Conservation (phyloP, 2,888 invertebrate species). For the Mylabris sibirica region DNA sequence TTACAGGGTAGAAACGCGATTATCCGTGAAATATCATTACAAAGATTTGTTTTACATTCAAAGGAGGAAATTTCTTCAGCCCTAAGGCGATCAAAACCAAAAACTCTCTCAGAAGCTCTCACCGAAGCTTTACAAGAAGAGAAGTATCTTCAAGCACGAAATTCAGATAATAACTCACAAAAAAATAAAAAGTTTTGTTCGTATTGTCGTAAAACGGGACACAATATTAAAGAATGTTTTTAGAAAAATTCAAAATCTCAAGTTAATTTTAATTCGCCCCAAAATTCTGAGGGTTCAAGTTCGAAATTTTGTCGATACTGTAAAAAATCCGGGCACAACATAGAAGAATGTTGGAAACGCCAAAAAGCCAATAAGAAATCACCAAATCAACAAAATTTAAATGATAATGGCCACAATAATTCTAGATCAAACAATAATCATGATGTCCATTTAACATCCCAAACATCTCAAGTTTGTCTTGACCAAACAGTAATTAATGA, state of each 20-base stretch:
- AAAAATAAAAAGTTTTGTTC: background rate
- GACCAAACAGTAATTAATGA: background rate
- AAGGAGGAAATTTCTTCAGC: slow-evolving; percentile 6
- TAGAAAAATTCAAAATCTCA: background rate
- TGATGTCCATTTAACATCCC: slow-evolving; percentile 6
- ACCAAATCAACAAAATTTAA: slow-evolving; percentile 12
- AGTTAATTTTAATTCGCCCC: background rate
- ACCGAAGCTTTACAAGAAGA: slow-evolving; percentile 19
- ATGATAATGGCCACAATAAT: background rate
- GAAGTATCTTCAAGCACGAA: slow-evolving; percentile 15
- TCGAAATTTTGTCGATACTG: slow-evolving; percentile 30
- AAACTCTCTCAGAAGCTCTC: slow-evolving; percentile 15
- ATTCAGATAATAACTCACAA: background rate
- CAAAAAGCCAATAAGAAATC: slow-evolving; percentile 26
- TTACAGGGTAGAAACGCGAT: background rate
- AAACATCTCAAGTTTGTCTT: slow-evolving; percentile 5
- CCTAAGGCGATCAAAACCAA: slow-evolving; percentile 18
- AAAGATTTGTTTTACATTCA: slow-evolving; percentile 14
- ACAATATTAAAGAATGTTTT: slow-evolving; percentile 22
- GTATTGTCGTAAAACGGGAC: background rate
- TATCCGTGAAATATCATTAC: slow-evolving; percentile 8
- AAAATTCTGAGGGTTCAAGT: background rate
- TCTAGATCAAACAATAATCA: background rate
- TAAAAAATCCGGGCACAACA: slow-evolving; percentile 30
- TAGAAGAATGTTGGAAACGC: slow-evolving; percentile 30